Evolutionary conservation across 2,113 vertebrate species (phyloP).

Genomic region (Meleagris gallopavo): DNA sequence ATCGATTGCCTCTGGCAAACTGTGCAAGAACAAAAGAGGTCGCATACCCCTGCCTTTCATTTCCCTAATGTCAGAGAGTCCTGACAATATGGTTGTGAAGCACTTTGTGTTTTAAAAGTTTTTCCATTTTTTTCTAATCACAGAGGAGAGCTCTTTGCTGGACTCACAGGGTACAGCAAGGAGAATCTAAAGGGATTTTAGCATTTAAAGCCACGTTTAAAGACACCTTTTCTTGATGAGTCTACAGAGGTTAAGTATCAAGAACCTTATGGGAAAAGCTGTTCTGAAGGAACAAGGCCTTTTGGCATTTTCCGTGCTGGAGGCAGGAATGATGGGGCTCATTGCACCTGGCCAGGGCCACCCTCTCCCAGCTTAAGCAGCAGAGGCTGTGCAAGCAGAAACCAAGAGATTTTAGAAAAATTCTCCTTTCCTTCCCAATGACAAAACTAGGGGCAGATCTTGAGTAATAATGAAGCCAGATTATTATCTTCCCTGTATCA

Average conservation of each 20-base stretch:
- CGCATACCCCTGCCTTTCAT: neutral
- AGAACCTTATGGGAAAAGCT: fast-evolving
- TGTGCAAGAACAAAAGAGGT: neutral
- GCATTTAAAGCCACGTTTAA: neutral
- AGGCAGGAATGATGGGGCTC: neutral
- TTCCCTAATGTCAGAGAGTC: neutral
- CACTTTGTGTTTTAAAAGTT: neutral
- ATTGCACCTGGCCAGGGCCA: neutral
- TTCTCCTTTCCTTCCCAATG: neutral
- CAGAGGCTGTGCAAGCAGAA: neutral
- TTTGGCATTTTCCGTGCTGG: neutral
- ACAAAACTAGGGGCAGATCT: neutral
- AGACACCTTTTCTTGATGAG: neutral
- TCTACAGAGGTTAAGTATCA: neutral
- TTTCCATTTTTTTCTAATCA: neutral
- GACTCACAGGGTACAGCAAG: neutral
- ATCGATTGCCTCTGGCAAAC: fast-evolving
- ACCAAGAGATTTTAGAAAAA: neutral
- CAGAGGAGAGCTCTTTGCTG: neutral
- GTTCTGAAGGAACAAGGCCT: neutral
- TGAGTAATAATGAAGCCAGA: neutral
- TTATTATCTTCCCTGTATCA: neutral
- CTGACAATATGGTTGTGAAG: neutral
- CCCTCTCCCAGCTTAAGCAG: neutral
- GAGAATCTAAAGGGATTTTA: neutral